Evolutionary conservation across 2,113 vertebrate species (phyloP).

Genomic region (Myiagra hebetior): DNA sequence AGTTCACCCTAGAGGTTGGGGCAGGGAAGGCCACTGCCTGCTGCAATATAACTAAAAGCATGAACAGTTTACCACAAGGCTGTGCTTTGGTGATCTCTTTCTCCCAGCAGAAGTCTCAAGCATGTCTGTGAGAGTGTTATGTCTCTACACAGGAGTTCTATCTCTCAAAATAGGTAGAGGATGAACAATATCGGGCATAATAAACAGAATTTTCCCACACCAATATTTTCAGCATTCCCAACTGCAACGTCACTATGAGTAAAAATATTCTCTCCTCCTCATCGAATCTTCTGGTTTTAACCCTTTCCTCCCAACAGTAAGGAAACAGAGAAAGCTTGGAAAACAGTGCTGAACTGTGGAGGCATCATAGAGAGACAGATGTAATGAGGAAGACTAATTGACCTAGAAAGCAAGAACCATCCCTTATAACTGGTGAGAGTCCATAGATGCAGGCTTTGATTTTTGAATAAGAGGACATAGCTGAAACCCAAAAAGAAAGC

Average conservation of each 20-base stretch:
- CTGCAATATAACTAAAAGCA: neutral
- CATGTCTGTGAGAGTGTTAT: neutral
- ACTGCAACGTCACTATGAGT: neutral
- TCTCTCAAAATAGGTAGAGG: neutral
- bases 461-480: neutral
- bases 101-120: neutral
- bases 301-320: neutral
- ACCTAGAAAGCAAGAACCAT: neutral
- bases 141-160: neutral
- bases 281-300: neutral
- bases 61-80: neutral
- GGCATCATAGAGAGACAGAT: neutral
- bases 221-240: neutral
- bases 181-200: too few species aligned
- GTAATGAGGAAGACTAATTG: neutral
- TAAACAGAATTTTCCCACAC: neutral
- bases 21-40: neutral
- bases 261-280: neutral
- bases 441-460: neutral
- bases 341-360: neutral
- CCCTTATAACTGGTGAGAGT: neutral
- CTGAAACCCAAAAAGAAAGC: neutral
- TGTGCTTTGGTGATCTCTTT: neutral
- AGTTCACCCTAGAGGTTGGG: neutral
- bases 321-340: neutral